These are phyloP conservation scores for Leptinotarsa rubiginosa DNA, from an alignment of 2,888 invertebrate genomes.

Conservation along the genomic window DNA sequence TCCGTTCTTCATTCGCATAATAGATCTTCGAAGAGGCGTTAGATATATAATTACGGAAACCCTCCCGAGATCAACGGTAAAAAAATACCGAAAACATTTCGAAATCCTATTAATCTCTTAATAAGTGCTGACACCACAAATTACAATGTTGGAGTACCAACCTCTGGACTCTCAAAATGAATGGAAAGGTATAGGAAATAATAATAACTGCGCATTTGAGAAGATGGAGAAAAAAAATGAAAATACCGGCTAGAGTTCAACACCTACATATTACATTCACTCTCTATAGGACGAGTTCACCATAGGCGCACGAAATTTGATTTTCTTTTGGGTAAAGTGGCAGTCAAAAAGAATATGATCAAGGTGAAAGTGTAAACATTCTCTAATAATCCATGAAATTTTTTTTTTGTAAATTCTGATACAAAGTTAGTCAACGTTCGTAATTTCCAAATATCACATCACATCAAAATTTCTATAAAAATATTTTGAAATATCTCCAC, in stretches of 20 bases:
- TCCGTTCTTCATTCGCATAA: background rate
- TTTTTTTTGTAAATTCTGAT: too few relatives aligned
- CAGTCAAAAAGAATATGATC: too few relatives aligned
- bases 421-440: too few relatives aligned
- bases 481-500: too few relatives aligned
- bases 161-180: constrained; percentile 30
- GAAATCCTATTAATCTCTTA: constrained; percentile 22
- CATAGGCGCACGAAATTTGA: constrained; percentile 22
- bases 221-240: constrained; percentile 25
- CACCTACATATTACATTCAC: constrained; percentile 45
- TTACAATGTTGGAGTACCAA: constrained; percentile 16
- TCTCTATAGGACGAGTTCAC: constrained; percentile 35
- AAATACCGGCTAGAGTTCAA: constrained; percentile 39
- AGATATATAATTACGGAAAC: background rate
- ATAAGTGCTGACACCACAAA: constrained; percentile 25
- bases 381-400: too few relatives aligned
- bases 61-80: constrained; percentile 5
- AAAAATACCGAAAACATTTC: constrained; percentile 17
- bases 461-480: too few relatives aligned
- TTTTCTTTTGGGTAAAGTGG: too few relatives aligned
- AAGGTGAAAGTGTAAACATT: too few relatives aligned
- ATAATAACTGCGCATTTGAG: constrained; percentile 34
- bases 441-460: too few relatives aligned
- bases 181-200: constrained; percentile 36
- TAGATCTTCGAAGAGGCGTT: constrained; percentile 6